Evolutionary conservation across 2,113 vertebrate genomes (phyloP).

Genomic region (Ammodytes marinus): DNA sequence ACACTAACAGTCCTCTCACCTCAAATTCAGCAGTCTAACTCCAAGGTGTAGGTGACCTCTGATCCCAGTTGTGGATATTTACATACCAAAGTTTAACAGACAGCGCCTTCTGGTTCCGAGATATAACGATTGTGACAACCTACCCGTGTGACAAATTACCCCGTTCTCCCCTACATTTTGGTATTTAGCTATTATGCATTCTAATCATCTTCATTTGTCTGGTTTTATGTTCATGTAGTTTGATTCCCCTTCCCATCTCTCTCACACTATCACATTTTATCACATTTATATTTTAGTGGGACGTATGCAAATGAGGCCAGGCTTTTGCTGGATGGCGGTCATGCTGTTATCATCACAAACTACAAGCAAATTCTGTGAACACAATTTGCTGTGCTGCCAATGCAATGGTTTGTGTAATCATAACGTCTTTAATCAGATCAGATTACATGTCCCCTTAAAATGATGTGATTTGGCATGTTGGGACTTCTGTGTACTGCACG

Average conservation of each 20-base stretch:
- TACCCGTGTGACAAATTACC: no score
- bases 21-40: no score
- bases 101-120: no score
- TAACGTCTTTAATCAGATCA: constrained; percentile 65
- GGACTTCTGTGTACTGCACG: constrained; percentile 49
- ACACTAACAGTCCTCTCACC: no score
- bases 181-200: constrained; percentile 20
- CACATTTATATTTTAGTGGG: constrained; percentile 28
- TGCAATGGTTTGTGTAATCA: constrained; percentile 50
- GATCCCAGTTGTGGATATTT: no score
- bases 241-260: constrained; percentile 6
- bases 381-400: constrained; percentile 40
- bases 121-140: no score
- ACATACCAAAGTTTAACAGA: no score
- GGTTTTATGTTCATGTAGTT: constrained; percentile 31
- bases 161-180: background rate
- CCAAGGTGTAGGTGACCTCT: no score
- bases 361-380: constrained; percentile 37
- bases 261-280: constrained; percentile 7
- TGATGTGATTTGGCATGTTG: constrained; percentile 40
- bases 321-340: constrained; percentile 5
- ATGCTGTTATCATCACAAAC: constrained; percentile 19
- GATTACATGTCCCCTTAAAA: constrained; percentile 55
- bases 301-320: constrained; percentile 12
- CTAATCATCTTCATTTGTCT: constrained; percentile 36